Evolutionary conservation across 2,797 vertebrate species (phyloP), one percentile per base, ranked within the genome.

Genomic region (Halcyon chelicuti): DNA sequence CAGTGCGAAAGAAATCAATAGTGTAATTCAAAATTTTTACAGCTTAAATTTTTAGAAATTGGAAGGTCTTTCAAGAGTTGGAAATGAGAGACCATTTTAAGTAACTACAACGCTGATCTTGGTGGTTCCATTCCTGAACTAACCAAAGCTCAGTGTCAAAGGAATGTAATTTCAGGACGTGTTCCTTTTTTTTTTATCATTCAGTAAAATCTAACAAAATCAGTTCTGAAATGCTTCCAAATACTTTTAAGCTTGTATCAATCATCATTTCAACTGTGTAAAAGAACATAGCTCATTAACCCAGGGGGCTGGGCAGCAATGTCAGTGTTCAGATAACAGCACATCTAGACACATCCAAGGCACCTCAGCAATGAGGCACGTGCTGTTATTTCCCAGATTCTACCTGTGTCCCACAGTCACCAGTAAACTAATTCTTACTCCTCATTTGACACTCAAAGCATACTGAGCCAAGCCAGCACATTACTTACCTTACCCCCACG

Each of bases 401-500:
- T 2, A 6, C 37, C 29, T 3, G 14, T 13, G 13, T 33, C 35
- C 31, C n/a, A 29, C 49, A 35, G 62, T 3, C 54, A 40, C 18
- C 35, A 5, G 55, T 7, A 20, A 33, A 51, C 4, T 21, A n/a
- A 29, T 0, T 8, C 17, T 29, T 68, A 10, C 67, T 49, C 46
- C 16, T 18, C 49, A 2, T 19, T 44, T 57, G 46, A 31, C 57
- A 3, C 23, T 12, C 39, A 21, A 40, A 40, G 31, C 4, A 28
- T 8, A 15, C 9, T 5, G 51, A 73, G n/a, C 15, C 60, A 14
- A 40, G 78, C 12, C 44, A n/a, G 46, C 8, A 29, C 31, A 22
- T 25, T 13, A 72, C 97, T 96, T 95, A 99, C 99, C 98, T 98
- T 15, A 99, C 94, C 20, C 40, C 96, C 93, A 98, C 87, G 23